phyloP scores from a whole-genome alignment of 2,888 invertebrate genomes.

The Sphaeridia pumilis region DNA sequence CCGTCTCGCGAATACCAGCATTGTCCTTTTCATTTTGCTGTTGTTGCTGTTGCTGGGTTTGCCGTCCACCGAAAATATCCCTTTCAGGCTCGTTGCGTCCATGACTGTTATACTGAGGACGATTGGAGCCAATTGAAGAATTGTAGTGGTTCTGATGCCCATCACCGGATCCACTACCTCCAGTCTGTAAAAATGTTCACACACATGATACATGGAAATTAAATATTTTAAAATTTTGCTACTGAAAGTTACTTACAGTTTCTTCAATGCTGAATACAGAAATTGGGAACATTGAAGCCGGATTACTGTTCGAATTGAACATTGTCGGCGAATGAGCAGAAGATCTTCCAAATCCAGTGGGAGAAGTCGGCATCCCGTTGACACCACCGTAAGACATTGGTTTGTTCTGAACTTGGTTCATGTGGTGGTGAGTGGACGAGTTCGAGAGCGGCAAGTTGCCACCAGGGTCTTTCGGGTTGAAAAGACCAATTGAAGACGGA shows the following conservation, averaged over 20 bases:
- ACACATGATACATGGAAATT: too few relatives aligned
- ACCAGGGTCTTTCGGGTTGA: constrained; percentile 33
- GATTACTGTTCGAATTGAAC: constrained; percentile 14
- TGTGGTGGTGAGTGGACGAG: constrained; percentile 12
- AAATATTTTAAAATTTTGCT: too few relatives aligned
- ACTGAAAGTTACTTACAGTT: constrained; percentile 8
- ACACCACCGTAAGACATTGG: constrained; percentile 29
- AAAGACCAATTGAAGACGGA: constrained; percentile 33
- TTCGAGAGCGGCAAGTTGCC: constrained; percentile 8
- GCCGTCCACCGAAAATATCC: background rate
- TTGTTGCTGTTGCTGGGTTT: constrained; percentile 2
- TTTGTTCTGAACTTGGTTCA: constrained; percentile 16
- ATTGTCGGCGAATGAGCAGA: constrained; percentile 16
- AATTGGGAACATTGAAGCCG: constrained; percentile 29
- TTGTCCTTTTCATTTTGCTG: constrained; percentile 38
- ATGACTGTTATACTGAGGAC: constrained; percentile 10
- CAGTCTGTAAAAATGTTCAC: background rate
- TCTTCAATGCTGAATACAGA: constrained; percentile 35
- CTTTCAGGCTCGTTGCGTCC: constrained; percentile 7
- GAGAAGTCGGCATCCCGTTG: constrained; percentile 17
- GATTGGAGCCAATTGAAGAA: constrained; percentile 9
- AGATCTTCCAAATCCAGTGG: constrained; percentile 12
- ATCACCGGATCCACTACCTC: background rate
- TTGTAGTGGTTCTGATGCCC: constrained; percentile 9
- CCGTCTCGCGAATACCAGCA: constrained; percentile 78